phyloP scores from a whole-genome alignment of 2,113 vertebrate species.

The Embiotoca jacksoni region DNA sequence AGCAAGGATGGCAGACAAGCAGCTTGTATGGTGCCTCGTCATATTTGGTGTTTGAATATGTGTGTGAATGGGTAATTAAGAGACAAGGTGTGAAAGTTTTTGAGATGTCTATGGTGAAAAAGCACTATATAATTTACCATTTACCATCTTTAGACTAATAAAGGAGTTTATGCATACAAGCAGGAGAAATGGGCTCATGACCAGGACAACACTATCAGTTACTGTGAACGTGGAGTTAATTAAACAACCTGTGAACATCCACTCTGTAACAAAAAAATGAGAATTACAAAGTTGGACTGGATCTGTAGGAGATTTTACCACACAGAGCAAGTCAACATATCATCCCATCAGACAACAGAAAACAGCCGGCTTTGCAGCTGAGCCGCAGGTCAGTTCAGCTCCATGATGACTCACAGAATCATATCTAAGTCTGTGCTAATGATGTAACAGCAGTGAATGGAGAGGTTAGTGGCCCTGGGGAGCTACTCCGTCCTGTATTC shows the following conservation, averaged over 20 bases:
- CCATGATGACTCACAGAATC: slow-evolving; percentile 53
- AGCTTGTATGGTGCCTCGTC: too few species aligned
- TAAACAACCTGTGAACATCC: neutral
- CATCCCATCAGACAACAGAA: neutral
- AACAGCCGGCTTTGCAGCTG: slow-evolving; percentile 23
- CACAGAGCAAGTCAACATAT: neutral
- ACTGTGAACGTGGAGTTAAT: neutral
- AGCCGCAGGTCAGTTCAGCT: slow-evolving; percentile 33
- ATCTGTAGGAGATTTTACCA: neutral
- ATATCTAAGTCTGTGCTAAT: slow-evolving; percentile 40
- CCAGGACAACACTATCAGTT: too few species aligned
- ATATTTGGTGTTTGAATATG: too few species aligned
- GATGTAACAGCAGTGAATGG: slow-evolving; percentile 65
- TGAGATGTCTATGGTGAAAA: too few species aligned
- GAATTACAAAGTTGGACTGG: neutral
- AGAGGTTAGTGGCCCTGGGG: slow-evolving; percentile 39
- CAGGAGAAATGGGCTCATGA: too few species aligned
- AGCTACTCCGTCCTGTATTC: slow-evolving; percentile 35
- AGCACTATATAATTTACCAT: too few species aligned
- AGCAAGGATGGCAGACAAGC: too few species aligned
- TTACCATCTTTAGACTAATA: too few species aligned
- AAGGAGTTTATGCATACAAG: too few species aligned
- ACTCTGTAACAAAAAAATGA: neutral
- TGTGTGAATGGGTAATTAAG: too few species aligned
- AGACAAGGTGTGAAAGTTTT: too few species aligned